These are phyloP conservation scores for Chelonus formosanus DNA, from an alignment of 2,888 invertebrate genomes.

Conservation along the genomic window DNA sequence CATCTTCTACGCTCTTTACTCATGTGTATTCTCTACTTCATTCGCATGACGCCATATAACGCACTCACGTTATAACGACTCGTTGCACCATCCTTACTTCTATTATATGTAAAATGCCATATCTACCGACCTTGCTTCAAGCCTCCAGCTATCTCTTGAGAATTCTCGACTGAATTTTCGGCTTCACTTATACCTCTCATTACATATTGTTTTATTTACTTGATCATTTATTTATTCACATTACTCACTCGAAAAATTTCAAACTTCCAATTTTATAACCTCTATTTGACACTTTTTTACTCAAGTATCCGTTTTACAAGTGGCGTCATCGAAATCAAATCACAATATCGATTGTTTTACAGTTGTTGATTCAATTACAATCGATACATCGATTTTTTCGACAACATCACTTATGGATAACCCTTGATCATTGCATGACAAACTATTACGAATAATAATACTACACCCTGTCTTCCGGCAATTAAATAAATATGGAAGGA, in stretches of 20 bases:
- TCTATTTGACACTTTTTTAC: too few species aligned
- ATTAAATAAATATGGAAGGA: too few species aligned
- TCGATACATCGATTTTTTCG: too few species aligned
- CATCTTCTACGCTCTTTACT: conserved; percentile 8
- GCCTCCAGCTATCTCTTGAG: not conserved
- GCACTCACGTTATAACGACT: conserved; percentile 16
- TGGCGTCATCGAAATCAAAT: too few species aligned
- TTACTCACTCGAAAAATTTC: not conserved
- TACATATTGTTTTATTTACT: not conserved
- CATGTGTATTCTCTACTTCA: conserved; percentile 1
- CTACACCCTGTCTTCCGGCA: too few species aligned
- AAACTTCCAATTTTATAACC: not conserved
- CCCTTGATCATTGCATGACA: too few species aligned
- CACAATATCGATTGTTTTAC: too few species aligned
- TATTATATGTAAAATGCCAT: conserved; percentile 34
- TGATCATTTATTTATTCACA: not conserved
- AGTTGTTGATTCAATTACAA: too few species aligned
- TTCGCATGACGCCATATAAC: conserved; percentile 18
- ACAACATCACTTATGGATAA: too few species aligned
- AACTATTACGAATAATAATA: too few species aligned
- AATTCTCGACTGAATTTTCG: not conserved
- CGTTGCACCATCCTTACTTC: conserved; percentile 16
- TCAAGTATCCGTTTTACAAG: too few species aligned
- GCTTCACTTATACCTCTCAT: not conserved
- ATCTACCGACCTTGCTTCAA: conserved; percentile 26